phyloP scores from a whole-genome alignment of 2,888 invertebrate species.

The Eurytoma californica region DNA sequence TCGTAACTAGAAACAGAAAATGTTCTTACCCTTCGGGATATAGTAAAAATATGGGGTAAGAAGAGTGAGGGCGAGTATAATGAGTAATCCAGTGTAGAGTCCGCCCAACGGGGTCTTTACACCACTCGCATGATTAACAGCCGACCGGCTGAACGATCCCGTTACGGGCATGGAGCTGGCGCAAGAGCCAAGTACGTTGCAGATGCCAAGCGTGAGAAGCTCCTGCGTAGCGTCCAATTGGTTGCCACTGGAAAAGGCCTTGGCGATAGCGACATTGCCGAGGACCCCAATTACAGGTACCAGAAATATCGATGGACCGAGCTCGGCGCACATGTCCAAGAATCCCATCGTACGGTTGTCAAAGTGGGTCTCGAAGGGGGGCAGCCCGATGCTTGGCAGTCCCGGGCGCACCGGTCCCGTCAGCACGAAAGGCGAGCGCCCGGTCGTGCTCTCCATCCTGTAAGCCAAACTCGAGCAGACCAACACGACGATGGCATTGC shows the following conservation, averaged over 20 bases:
- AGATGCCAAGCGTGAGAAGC: conserved; percentile 88
- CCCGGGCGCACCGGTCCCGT: conserved; percentile 87
- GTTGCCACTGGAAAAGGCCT: conserved; percentile 90
- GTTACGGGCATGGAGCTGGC: conserved; percentile 94
- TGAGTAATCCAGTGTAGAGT: conserved; percentile 87
- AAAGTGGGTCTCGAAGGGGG: conserved; percentile 82
- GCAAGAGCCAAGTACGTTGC: conserved; percentile 91
- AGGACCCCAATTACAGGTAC: conserved; percentile 93
- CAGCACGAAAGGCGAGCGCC: conserved; percentile 81
- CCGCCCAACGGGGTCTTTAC: conserved; percentile 93
- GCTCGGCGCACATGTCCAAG: conserved; percentile 84
- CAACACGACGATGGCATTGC: conserved; percentile 90
- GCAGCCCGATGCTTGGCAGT: conserved; percentile 81
- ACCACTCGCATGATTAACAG: conserved; percentile 96
- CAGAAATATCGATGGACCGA: conserved; percentile 90
- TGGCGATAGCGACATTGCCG: conserved; percentile 96
- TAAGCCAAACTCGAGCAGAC: conserved; percentile 83
- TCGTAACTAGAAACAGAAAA: too few species aligned
- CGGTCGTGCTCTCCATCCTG: conserved; percentile 76
- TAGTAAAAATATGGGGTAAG: conserved; percentile 93
- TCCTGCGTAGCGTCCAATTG: conserved; percentile 94
- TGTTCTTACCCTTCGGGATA: conserved; percentile 82
- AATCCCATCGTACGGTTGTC: conserved; percentile 80
- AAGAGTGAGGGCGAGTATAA: conserved; percentile 88
- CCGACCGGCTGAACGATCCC: conserved; percentile 92